Evolutionary conservation across 2,888 invertebrate genomes (phyloP), one percentile per base, ranked within the genome.

Genomic region (Marasmarcha lunaedactyla): DNA sequence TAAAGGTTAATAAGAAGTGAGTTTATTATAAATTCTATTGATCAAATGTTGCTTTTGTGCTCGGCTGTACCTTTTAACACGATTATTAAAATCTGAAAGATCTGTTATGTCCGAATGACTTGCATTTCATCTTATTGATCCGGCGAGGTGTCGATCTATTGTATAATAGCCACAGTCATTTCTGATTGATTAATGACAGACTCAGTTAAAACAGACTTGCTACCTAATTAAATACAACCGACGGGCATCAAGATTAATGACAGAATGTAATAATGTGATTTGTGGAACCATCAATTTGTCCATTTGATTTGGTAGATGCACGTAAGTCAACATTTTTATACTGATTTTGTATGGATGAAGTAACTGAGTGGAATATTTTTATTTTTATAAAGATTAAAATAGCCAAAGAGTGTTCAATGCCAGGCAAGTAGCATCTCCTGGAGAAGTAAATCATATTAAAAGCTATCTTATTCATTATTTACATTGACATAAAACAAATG

Each of bases 41-140:
- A 20, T 20, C 20, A 20, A 5, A 7, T 20, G 20, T 20, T 20
- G 20, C 20, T 20, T 20, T 20, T 20, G 20, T 20, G 20, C 7
- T 20, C 20, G 20, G 3, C 79, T 81, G 72, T 76, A 66, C 67
- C 71, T 70, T 81, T 83, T 81, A 81, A 79, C 83, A 76, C 73
- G 74, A 81, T 81, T 83, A 79, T 81, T 79, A 81, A 76, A 77
- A 77, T 81, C 77, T 77, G 78, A 79, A 71, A 78, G 72, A 71
- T 58, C 61, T 52, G 59, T 48, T 79, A 64, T 84, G 84, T 81
- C 84, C 59, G 49, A 78, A 64, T 84, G 84, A 84, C 84, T 84
- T 79, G 81, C 84, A 77, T 54, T 73, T 55, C 50, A 45, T 48
- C 49, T 54, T 53, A 57, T 57, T 59, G 57, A 47, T 51, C 55